Percentiles rank a stretch among this genome's conserved stretches.
These are phyloP conservation scores for Drosophila koepferae DNA, from an alignment of 2,888 invertebrate species.

Conservation along the genomic window DNA sequence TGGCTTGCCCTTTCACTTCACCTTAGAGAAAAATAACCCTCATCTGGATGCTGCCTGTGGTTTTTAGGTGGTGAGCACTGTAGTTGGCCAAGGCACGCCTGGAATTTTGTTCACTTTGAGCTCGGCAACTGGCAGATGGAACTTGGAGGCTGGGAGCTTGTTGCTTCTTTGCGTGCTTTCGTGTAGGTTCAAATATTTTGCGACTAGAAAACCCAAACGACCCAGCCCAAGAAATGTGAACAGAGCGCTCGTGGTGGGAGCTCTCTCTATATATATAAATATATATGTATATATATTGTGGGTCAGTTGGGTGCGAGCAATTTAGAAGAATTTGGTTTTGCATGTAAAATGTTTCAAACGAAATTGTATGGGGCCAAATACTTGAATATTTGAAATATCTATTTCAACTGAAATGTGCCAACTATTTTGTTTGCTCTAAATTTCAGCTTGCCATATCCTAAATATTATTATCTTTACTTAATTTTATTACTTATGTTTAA, in stretches of 20 bases:
- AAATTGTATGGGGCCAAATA: conserved; percentile 33
- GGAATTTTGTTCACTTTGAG: conserved; percentile 69
- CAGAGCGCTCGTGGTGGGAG: not conserved
- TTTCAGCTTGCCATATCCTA: not conserved
- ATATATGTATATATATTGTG: not conserved
- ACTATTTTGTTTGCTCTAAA: conserved; percentile 32
- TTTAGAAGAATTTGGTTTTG: conserved; percentile 30
- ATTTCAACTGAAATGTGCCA: conserved; percentile 34
- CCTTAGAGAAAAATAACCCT: conserved; percentile 11
- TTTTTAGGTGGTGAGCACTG: conserved; percentile 3
- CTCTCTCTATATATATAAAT: not conserved
- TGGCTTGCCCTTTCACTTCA: not conserved
- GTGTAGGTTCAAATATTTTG: conserved; percentile 62
- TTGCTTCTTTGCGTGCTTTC: conserved; percentile 62
- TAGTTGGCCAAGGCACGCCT: conserved; percentile 43
- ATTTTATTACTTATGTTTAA: not conserved
- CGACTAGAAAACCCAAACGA: conserved; percentile 26
- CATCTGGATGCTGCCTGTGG: not conserved
- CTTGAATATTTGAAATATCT: conserved; percentile 31
- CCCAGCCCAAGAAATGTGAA: conserved; percentile 35
- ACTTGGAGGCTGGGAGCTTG: conserved; percentile 47
- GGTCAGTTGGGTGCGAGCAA: conserved; percentile 34
- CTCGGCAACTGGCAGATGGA: conserved; percentile 9
- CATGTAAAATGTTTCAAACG: conserved; percentile 30
- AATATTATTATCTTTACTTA: not conserved